These are phyloP conservation scores for Halcyon malimbica DNA, from an alignment of 2,113 vertebrate genomes.

Conservation along the genomic window DNA sequence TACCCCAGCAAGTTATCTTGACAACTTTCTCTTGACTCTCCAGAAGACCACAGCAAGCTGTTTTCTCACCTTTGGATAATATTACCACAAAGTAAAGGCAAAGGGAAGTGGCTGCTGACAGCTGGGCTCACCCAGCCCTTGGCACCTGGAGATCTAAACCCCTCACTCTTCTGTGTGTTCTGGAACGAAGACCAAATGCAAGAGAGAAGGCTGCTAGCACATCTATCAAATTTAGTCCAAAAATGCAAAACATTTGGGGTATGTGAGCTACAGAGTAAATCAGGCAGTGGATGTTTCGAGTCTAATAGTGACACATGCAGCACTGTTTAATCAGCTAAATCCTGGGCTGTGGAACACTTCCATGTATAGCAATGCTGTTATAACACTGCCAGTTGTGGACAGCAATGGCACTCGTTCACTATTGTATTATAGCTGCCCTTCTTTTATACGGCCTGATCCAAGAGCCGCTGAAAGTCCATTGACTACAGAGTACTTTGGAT, in stretches of 20 bases:
- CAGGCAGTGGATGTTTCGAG: slow-evolving; percentile 14
- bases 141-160: neutral
- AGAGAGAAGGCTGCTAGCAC: neutral
- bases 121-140: neutral
- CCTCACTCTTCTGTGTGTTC: neutral
- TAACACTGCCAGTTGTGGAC: neutral
- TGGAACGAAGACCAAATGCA: neutral
- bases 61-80: neutral
- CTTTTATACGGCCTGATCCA: neutral
- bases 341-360: slow-evolving; percentile 58
- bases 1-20: neutral
- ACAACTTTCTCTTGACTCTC: neutral
- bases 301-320: slow-evolving; percentile 25
- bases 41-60: neutral
- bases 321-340: slow-evolving; percentile 60
- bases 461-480: neutral
- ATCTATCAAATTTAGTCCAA: slow-evolving; percentile 42
- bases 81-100: neutral
- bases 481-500: neutral
- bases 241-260: slow-evolving; percentile 51
- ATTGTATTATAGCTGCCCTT: neutral
- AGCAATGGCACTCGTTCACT: slow-evolving; percentile 20
- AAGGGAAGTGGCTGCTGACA: neutral
- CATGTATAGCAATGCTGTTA: slow-evolving; percentile 62
- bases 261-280: slow-evolving; percentile 45